A percentile compares a stretch with the other conserved stretches of the same genome.
These are phyloP conservation scores for Dasysyrphus albostriatus DNA, from an alignment of 2,888 invertebrate genomes.

Conservation along the genomic window DNA sequence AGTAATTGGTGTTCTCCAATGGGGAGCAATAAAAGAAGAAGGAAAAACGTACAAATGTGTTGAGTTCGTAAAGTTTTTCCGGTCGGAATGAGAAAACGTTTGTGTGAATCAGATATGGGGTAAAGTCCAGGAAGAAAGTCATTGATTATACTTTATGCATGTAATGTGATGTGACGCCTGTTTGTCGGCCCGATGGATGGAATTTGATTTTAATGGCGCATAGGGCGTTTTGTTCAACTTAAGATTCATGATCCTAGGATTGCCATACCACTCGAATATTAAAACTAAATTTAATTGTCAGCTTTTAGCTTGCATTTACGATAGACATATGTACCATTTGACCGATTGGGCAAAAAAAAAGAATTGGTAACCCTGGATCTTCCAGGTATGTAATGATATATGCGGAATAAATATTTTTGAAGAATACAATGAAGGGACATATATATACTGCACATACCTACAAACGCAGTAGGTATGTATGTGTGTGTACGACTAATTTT, in stretches of 20 bases:
- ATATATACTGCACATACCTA: too few relatives aligned
- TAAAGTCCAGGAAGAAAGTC: conserved; percentile 41
- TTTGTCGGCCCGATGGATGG: conserved; percentile 38
- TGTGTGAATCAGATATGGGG: background rate
- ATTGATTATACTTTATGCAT: conserved; percentile 52
- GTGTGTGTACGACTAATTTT: too few relatives aligned
- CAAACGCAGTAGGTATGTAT: too few relatives aligned
- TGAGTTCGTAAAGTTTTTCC: conserved; percentile 35
- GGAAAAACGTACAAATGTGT: conserved; percentile 16
- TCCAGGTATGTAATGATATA: too few relatives aligned
- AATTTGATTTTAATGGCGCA: background rate
- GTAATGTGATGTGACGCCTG: conserved; percentile 64
- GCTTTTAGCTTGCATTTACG: too few relatives aligned
- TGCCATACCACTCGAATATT: background rate
- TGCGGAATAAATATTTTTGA: too few relatives aligned
- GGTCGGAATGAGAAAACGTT: conserved; percentile 8
- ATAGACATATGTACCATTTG: too few relatives aligned
- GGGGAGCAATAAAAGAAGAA: conserved; percentile 50
- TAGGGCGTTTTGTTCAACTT: conserved; percentile 31
- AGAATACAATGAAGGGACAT: too few relatives aligned
- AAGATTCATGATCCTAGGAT: background rate
- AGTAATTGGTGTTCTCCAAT: background rate
- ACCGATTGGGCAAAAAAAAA: too few relatives aligned
- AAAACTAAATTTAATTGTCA: background rate
- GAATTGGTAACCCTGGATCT: too few relatives aligned